phyloP scores from a whole-genome alignment of 2,113 vertebrate genomes.

The Leucosticte australis region DNA sequence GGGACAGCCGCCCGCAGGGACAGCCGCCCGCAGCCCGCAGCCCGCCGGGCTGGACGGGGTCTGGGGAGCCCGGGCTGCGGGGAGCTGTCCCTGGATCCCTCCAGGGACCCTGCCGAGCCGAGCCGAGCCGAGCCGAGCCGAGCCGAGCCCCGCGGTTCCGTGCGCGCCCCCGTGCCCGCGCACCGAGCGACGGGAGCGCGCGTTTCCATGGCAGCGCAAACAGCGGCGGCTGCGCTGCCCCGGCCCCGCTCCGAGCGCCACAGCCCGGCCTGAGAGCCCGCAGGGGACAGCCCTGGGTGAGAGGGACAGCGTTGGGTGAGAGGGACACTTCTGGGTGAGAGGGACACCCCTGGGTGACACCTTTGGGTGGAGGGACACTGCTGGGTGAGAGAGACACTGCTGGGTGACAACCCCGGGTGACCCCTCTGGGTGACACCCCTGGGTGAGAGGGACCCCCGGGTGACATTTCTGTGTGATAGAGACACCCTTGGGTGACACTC shows the following conservation, averaged over 20 bases:
- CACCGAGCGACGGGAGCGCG: neutral
- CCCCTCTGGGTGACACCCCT: no score
- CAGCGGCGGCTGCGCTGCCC: neutral
- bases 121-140: neutral
- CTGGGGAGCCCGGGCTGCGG: no score
- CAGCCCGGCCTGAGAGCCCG: neutral
- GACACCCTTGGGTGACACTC: neutral
- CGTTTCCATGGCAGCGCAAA: neutral
- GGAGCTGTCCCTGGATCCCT: neutral
- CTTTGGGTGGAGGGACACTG: rapidly evolving
- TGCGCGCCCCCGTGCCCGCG: neutral
- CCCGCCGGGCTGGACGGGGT: neutral
- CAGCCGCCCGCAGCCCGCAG: no score
- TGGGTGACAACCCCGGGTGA: neutral
- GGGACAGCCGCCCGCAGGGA: no score
- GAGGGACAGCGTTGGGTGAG: neutral
- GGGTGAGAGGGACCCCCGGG: neutral
- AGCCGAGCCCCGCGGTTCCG: neutral
- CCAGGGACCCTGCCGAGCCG: neutral
- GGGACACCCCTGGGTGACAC: neutral
- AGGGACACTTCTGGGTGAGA: neutral
- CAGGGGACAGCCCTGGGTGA: no score
- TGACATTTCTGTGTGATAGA: neutral
- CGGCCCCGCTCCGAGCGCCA: neutral
- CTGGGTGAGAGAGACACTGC: no score